phyloP scores from a whole-genome alignment of 2,888 invertebrate species.

The Yponomeuta plumbellus region DNA sequence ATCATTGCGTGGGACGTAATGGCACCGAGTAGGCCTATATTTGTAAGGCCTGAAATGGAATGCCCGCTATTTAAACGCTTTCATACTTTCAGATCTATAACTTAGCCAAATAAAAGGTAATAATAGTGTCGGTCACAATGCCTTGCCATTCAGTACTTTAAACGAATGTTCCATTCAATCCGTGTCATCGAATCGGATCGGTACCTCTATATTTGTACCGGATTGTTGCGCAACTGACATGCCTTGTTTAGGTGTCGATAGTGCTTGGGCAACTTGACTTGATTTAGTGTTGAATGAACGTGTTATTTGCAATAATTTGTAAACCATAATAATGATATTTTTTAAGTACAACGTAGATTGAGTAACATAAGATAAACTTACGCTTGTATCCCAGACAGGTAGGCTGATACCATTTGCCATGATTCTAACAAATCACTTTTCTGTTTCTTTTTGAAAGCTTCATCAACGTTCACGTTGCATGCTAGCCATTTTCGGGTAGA shows the following conservation, averaged over 20 bases:
- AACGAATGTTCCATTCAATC: conserved; percentile 31
- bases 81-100: conserved; percentile 3
- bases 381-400: too few species aligned
- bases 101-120: not conserved
- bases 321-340: not conserved
- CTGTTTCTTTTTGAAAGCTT: too few species aligned
- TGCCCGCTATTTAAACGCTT: not conserved
- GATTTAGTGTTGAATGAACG: conserved; percentile 23
- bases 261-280: conserved; percentile 16
- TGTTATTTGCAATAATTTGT: not conserved
- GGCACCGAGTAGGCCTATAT: not conserved
- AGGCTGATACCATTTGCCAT: too few species aligned
- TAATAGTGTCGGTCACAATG: not conserved
- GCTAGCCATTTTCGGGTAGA: too few species aligned
- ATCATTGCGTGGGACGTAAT: not conserved
- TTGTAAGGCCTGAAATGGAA: not conserved
- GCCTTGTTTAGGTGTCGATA: conserved; percentile 30
- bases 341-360: too few species aligned
- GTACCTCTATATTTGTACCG: conserved; percentile 29
- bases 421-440: too few species aligned
- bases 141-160: conserved; percentile 4
- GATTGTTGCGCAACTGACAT: conserved; percentile 38
- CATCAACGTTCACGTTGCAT: too few species aligned
- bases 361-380: too few species aligned
- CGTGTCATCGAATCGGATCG: conserved; percentile 40